Percentiles rank a stretch among this genome's conserved stretches.
phyloP scores from a whole-genome alignment of 2,113 vertebrate genomes.

The Microcebus jonahi region DNA sequence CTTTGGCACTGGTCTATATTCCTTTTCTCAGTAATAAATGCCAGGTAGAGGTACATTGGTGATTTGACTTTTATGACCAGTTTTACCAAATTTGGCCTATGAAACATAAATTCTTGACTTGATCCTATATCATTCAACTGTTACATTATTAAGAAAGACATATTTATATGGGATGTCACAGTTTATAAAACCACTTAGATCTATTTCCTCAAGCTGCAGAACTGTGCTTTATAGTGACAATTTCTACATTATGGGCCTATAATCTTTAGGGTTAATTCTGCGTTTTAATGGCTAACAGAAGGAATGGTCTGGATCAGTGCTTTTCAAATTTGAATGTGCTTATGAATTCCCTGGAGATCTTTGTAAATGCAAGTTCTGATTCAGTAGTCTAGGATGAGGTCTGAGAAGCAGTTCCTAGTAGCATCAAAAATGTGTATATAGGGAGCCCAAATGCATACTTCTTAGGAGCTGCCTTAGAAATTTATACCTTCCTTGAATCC shows the following conservation, averaged over 20 bases:
- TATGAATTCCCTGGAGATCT: neutral
- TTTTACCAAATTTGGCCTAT: conserved; percentile 9
- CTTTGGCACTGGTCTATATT: neutral
- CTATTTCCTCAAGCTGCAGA: neutral
- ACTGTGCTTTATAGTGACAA: neutral
- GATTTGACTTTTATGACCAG: neutral
- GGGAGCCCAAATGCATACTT: neutral
- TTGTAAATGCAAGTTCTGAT: neutral
- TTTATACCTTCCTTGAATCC: neutral
- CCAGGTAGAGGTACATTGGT: neutral
- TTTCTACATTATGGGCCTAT: neutral
- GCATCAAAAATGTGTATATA: neutral
- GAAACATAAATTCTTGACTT: neutral
- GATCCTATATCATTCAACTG: neutral
- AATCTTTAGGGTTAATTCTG: neutral
- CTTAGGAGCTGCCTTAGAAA: neutral
- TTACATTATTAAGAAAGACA: neutral
- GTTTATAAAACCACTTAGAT: neutral
- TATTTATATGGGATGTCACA: neutral
- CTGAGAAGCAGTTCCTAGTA: neutral
- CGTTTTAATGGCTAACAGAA: neutral
- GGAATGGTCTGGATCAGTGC: neutral
- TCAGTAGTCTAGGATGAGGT: neutral
- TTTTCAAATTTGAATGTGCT: neutral
- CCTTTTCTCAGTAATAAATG: neutral